Conservation (phyloP, 2,888 invertebrate genomes). For the Agonopterix alstromeriana region DNA sequence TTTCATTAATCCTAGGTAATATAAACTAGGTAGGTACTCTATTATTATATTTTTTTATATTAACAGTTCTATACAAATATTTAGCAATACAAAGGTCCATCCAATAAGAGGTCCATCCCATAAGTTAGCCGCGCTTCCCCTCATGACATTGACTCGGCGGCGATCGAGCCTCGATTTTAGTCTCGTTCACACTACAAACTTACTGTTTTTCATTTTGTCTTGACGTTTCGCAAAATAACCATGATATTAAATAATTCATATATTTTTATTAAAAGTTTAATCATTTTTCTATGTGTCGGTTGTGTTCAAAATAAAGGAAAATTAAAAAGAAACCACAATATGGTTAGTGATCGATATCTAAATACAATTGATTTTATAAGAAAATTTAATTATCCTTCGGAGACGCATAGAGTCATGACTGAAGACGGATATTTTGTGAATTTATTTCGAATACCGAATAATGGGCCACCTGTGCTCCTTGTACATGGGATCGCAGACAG, state of each 20-base stretch:
- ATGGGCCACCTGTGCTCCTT: constrained; percentile 51
- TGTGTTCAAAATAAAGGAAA: constrained; percentile 19
- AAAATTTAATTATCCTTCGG: constrained; percentile 39
- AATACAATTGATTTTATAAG: constrained; percentile 47
- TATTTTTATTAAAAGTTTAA: constrained; percentile 18
- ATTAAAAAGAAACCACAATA: constrained; percentile 14
- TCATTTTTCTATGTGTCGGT: constrained; percentile 28
- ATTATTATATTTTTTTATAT: no score
- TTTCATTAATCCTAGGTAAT: no score
- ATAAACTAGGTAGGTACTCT: no score
- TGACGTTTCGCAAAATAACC: constrained; percentile 24
- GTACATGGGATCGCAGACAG: constrained; percentile 60
- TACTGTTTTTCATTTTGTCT: constrained; percentile 19
- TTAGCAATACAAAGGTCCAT: no score
- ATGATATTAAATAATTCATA: constrained; percentile 27
- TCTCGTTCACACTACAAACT: constrained; percentile 4
- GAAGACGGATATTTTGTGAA: constrained; percentile 53
- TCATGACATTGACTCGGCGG: constrained; percentile 26
- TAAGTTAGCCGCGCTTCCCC: background rate
- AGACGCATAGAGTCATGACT: constrained; percentile 44
- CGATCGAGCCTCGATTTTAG: constrained; percentile 3
- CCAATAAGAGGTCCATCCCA: background rate
- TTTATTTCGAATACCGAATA: constrained; percentile 42
- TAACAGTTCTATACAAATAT: no score
- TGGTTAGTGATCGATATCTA: constrained; percentile 28